Evolutionary conservation across 2,797 vertebrate species (phyloP).

Genomic region (Oophaga sylvatica): DNA sequence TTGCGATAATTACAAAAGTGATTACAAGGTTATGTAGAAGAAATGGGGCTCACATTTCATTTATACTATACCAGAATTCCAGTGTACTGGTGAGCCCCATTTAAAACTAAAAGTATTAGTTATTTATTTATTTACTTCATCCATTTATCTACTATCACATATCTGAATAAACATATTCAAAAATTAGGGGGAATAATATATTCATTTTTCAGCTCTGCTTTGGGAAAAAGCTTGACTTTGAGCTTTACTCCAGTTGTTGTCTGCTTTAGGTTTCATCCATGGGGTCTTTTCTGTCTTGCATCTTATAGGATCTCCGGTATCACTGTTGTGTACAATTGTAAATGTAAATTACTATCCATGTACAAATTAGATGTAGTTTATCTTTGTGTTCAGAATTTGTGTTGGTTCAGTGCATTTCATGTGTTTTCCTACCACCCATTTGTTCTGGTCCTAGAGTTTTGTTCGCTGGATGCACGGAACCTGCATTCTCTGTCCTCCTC

Average conservation of each 20-base stretch:
- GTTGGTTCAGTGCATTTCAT: background rate
- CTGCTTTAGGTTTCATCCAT: background rate
- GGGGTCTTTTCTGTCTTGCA: background rate
- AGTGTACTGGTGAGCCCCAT: too few species aligned
- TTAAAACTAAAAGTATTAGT: too few species aligned
- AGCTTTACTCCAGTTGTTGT: background rate
- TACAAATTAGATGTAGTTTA: background rate
- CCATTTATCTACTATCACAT: too few species aligned
- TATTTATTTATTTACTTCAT: too few species aligned
- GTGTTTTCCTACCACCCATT: constrained; percentile 36
- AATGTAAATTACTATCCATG: background rate
- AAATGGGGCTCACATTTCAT: too few species aligned
- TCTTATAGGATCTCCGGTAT: background rate
- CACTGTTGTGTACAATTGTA: background rate
- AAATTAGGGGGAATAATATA: background rate
- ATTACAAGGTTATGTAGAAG: too few species aligned
- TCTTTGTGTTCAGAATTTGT: background rate
- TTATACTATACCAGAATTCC: too few species aligned
- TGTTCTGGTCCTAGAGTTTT: constrained; percentile 76
- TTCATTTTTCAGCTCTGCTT: background rate
- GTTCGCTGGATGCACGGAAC: constrained; percentile 91
- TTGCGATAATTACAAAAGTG: too few species aligned
- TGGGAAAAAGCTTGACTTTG: background rate
- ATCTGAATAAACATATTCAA: too few species aligned
- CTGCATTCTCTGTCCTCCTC: constrained; percentile 88